Base-by-base conservation (phyloP, 2,113 vertebrate species). In the Speoplatyrhinus poulsoni region DNA sequence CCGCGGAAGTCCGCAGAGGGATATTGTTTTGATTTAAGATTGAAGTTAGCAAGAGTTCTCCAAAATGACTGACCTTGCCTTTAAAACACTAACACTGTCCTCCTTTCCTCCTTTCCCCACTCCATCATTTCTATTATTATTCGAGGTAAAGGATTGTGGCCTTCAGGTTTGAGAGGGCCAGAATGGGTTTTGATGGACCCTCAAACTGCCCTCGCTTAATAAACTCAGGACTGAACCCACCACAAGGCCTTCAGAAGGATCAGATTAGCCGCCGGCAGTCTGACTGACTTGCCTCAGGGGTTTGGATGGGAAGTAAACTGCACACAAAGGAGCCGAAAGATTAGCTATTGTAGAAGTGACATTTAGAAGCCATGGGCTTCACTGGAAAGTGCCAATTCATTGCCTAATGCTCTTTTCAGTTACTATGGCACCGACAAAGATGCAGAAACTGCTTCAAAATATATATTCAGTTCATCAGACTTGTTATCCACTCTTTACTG, bases 341-440 rank as follows among this genome's bases (percentile, higher is more conserved):
- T 85, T 82, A 81, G 67, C 80, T 76, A 88, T 90, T 90, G 83
- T 84, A 17, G 69, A 80, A 74, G 73, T 83, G 82, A 85, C 84
- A 79, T 84, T 83, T 70, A 76, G 80, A 79, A 54, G 67, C 59
- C 26, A 41, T 74, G 70, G 32, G 62, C 70, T 60, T 50, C 73
- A 75, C 79, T 82, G 81, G 80, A 81, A 74, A 81, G 71, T 72
- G 55, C 16, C 72, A 75, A 70, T 80, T 82, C 67, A 69, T 61
- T n/a, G 12, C 12, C 9, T 13, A 0, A 82, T 77, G 65, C 73
- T 36, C 73, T 68, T 50, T 69, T 75, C 56, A 56, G 82, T 77
- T 76, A 59, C 82, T 55, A 72, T 76, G 76, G 64, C 69, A 69
- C 84, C 75, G 67, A 17, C 41, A 17, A 50, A 55, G n/a, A 26